These are phyloP conservation scores for Stictonetta naevosa DNA, from an alignment of 2,113 vertebrate genomes.

Conservation along the genomic window DNA sequence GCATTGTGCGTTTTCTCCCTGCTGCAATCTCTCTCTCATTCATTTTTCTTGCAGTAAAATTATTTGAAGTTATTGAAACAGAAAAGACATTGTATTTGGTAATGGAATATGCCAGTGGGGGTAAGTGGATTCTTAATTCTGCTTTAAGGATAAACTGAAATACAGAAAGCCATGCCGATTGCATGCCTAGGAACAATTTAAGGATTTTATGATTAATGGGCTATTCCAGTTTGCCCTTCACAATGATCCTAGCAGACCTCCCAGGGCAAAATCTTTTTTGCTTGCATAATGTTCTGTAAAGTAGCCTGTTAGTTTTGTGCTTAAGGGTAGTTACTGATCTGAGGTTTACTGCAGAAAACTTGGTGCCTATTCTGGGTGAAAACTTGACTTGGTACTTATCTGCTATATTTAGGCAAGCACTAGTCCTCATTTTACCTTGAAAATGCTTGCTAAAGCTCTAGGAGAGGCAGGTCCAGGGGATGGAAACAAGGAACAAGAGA, in stretches of 20 bases:
- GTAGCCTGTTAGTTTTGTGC: background rate
- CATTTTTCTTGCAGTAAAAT: conserved; percentile 87
- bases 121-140: conserved; percentile 78
- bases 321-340: background rate
- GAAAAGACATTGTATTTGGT: conserved; percentile 96
- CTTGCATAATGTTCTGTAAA: background rate
- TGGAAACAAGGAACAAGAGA: background rate
- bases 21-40: conserved; percentile 33
- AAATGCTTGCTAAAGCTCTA: background rate
- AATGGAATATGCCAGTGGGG: conserved; percentile 96
- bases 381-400: background rate
- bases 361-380: background rate
- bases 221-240: background rate
- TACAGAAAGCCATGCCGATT: background rate
- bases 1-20: conserved; percentile 24
- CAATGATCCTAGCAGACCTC: background rate
- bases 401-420: background rate
- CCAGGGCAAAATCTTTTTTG: background rate
- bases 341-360: background rate
- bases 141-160: background rate
- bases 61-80: conserved; percentile 97
- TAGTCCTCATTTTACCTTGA: background rate
- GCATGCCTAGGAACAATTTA: background rate
- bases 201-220: background rate
- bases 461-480: background rate